Evolutionary conservation across 2,113 vertebrate genomes (phyloP), one percentile per base, ranked within the genome.

Genomic region (Lucifuga dentata): DNA sequence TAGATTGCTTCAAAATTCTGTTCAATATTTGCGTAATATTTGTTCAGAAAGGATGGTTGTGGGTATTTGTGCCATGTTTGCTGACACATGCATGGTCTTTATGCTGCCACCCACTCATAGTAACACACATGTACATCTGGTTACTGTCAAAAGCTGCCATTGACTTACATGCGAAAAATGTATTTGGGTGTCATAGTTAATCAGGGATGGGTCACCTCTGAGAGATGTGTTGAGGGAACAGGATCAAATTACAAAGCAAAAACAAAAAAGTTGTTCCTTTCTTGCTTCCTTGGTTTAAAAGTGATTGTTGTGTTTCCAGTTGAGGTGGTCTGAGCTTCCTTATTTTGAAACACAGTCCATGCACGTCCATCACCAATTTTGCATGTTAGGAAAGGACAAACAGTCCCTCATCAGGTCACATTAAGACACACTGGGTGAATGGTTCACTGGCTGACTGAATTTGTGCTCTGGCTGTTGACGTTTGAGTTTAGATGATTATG

Each of bases 81-180:
- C 23, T 9, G 3, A 29, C 48, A 51, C 40, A 44, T 50, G 21
- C 13, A 24, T 35, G 1, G 21, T 17, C 8, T 17, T 68, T 55
- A 41, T 38, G 50, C 48, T 51, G 26, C 44, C 26, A 26, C 23
- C n/a, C 5, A 26, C 35, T 71, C 43, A 56, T 26, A 39, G 43
- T 43, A 58, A 71, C 59, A 29, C 70, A 55, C 53, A 72, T 48
- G 29, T 50, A 58, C 41, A 68, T 77, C 73, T 76, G 59, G 36
- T 45, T 77, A 60, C 59, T 64, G 52, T 64, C 58, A 72, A 55
- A 46, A 61, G 48, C 44, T 55, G 41, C 41, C 41, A 58, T 41
- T 66, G 58, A 58, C 76, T 73, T 48, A 46, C 32, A 44, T 59
- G 65, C 41, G n/a, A n/a, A n/a, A n/a, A n/a, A n/a, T n/a, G n/a